phyloP scores from a whole-genome alignment of 2,797 vertebrate species.

The Muscicapa comitata region DNA sequence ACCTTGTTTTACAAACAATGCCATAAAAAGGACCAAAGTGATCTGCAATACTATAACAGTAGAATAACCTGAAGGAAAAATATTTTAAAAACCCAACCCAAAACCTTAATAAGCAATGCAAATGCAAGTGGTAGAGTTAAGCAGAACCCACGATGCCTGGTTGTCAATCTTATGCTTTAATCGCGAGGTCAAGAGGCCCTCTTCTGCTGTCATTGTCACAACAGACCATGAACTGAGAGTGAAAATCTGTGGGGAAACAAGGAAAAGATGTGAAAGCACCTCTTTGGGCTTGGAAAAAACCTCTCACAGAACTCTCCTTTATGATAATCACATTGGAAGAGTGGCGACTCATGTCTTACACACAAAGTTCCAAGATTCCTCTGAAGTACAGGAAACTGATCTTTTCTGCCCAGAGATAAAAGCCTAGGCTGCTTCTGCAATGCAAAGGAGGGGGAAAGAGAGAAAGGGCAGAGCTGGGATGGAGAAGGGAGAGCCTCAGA shows the following conservation, averaged over 20 bases:
- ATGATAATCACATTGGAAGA: not conserved
- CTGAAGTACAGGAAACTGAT: not conserved
- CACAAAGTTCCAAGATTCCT: not conserved
- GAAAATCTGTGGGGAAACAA: conserved; percentile 69
- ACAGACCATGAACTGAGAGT: conserved; percentile 66
- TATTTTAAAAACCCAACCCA: not conserved
- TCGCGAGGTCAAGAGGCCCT: conserved; percentile 59
- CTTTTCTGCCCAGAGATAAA: not conserved
- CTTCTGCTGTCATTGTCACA: conserved; percentile 67
- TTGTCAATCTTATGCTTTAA: conserved; percentile 67
- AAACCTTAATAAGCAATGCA: conserved; percentile 42
- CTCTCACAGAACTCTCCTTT: conserved; percentile 17
- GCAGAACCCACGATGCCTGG: conserved; percentile 62
- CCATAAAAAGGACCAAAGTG: conserved; percentile 7
- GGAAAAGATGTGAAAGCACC: conserved; percentile 61
- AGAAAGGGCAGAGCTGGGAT: not conserved
- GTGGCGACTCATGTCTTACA: not conserved
- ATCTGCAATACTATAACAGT: not conserved
- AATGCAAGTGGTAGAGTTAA: conserved; percentile 51
- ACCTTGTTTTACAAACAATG: conserved; percentile 48
- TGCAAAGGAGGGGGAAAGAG: not conserved
- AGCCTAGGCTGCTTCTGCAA: not conserved
- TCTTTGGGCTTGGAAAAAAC: not conserved
- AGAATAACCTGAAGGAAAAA: conserved; percentile 32
- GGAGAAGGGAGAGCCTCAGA: not conserved